Evolutionary conservation across 37 sponge, comb jelly and placozoan species (phyloP).

Genomic region (Ianthella basta): DNA sequence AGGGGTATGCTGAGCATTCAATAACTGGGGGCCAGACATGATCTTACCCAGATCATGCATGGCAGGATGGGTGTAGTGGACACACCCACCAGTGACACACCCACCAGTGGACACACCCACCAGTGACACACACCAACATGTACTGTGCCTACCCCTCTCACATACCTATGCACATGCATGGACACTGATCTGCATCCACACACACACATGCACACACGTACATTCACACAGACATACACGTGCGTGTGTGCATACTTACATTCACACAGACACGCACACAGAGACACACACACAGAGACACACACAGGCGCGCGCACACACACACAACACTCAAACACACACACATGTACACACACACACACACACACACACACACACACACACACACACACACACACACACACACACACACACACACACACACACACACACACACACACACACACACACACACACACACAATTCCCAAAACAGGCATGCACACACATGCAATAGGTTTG

Average conservation of each 20-base stretch:
- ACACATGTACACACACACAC: slow-evolving; percentile 17
- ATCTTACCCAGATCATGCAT: no score
- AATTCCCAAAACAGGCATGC: background rate
- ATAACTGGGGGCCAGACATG: no score
- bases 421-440: slow-evolving; percentile 22
- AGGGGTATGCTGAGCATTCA: no score
- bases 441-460: slow-evolving; percentile 29
- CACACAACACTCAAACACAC: slow-evolving; percentile 21
- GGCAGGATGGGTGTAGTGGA: no score
- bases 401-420: slow-evolving; percentile 29
- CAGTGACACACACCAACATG: no score
- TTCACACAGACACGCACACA: slow-evolving; percentile 11
- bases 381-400: slow-evolving; percentile 29
- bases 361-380: slow-evolving; percentile 1
- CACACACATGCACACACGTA: no score
- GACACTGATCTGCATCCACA: background rate
- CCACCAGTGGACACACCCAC: background rate
- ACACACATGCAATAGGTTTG: slow-evolving; percentile 12
- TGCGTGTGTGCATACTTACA: background rate
- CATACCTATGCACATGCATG: no score
- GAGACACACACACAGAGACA: slow-evolving; percentile 7
- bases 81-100: background rate
- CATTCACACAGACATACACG: background rate
- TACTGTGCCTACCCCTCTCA: no score
- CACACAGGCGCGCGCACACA: background rate